Evolutionary conservation across 2,797 vertebrate species (phyloP).

Genomic region (Bradypus variegatus): DNA sequence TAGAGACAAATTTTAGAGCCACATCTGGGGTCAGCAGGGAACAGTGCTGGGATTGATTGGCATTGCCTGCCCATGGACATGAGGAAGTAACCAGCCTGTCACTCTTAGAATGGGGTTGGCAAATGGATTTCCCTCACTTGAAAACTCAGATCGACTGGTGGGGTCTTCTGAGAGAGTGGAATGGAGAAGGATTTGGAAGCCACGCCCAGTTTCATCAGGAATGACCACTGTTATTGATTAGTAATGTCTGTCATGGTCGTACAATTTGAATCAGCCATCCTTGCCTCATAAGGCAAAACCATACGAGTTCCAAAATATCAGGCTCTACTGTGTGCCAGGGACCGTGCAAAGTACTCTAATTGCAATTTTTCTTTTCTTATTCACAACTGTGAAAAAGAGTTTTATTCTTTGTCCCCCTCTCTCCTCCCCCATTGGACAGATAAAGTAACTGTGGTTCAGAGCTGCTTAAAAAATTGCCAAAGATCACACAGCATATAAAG

Average conservation of each 20-base stretch:
- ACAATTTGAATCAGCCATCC: neutral
- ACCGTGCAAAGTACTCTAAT: neutral
- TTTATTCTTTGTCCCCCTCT: no score
- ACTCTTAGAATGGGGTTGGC: neutral
- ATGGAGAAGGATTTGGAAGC: neutral
- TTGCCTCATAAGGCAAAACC: neutral
- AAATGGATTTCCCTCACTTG: neutral
- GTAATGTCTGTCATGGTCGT: neutral
- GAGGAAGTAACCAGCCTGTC: neutral
- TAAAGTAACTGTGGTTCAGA: neutral
- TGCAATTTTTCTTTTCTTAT: neutral
- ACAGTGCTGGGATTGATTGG: neutral
- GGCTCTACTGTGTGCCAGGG: neutral
- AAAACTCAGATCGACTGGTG: neutral
- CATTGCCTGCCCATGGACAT: neutral
- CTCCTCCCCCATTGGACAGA: neutral
- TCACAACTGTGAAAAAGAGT: neutral
- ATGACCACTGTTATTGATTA: neutral
- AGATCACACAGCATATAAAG: neutral
- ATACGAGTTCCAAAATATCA: neutral
- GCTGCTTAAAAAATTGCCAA: neutral
- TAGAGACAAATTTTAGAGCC: neutral
- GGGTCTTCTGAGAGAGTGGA: neutral
- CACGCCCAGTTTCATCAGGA: neutral
- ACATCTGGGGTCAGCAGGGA: neutral